Evolutionary conservation across 2,888 invertebrate genomes (phyloP).

Genomic region (Limnephilus marmoratus): DNA sequence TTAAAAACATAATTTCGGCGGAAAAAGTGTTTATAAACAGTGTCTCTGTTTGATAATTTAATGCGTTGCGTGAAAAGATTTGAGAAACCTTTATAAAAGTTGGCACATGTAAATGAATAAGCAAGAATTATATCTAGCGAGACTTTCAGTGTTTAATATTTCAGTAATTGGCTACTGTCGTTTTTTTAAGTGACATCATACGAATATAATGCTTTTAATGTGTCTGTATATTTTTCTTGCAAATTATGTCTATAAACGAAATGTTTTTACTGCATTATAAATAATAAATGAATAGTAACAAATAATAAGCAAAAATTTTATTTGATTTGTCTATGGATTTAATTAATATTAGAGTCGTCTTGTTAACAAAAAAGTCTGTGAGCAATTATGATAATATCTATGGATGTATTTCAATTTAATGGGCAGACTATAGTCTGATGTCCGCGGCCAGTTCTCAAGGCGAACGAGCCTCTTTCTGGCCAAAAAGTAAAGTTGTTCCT

Average conservation of each 20-base stretch:
- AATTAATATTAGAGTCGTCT: background rate
- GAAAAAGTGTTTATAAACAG: no score
- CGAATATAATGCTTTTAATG: background rate
- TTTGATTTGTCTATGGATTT: background rate
- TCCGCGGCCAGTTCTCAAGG: conserved; percentile 38
- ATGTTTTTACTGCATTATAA: background rate
- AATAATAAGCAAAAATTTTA: background rate
- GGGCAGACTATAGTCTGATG: conserved; percentile 4
- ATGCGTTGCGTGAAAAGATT: background rate
- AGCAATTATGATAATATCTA: background rate
- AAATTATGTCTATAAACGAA: background rate
- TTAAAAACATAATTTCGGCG: background rate
- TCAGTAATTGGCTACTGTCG: background rate
- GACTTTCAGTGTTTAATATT: background rate
- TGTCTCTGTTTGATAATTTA: background rate
- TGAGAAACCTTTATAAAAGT: background rate
- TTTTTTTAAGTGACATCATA: background rate
- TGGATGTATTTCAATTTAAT: conserved; percentile 16
- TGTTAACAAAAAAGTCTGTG: background rate
- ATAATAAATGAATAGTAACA: background rate
- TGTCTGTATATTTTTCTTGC: background rate
- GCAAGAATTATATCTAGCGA: background rate
- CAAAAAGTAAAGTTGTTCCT: conserved; percentile 30
- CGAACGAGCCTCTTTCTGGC: conserved; percentile 44
- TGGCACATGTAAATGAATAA: background rate